Base-by-base conservation (phyloP, 1,140 invertebrate species). In the Brevipalpus yothersi region DNA sequence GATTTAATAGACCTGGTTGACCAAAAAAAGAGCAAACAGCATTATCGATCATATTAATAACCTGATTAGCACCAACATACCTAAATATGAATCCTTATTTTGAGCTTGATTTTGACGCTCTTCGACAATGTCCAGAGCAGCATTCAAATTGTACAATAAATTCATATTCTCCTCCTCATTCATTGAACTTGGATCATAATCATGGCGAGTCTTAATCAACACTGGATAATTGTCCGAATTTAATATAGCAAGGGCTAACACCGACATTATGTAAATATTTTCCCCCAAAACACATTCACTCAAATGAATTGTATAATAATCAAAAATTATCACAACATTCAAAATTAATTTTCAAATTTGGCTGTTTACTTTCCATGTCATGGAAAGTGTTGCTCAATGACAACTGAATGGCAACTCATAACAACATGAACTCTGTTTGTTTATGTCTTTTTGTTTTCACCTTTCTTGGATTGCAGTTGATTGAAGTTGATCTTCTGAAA, bases 61-160 rank as follows among this genome's bases (percentile, higher is more conserved):
- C n/a, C n/a, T 47, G 15, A n/a, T 58, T n/a, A 42, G 8, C 7
- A 43, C 17, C 8, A 59, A 53, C 4, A 60, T 19, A 41, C 63
- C 63, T n/a, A 64, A 42, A 61, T 64, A 64, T 39, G 43, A 40
- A 19, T 64, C 63, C 19, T 61, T 40, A 51, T 45, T 62, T 21
- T 61, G 40, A 2, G 9, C 13, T 19, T 45, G 21, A 41, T 43
- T 31, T 49, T 58, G 58, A 53, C 56, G 63, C 21, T 64, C 63
- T 43, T 64, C 58, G 21, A 64, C 42, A 15, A 64, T 62, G 51
- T 64, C 63, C 13, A 64, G 41, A 40, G 39, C 61, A n/a, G 63
- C 53, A 58, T 64, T 62, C 42, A 64, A 45, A 40, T 56, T 43
- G 40, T 64, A 64, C 19, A 62, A 40, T 12, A 62, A 10, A 23